Conservation (phyloP, 2,113 vertebrate genomes). For the Eupsittula cactorum region DNA sequence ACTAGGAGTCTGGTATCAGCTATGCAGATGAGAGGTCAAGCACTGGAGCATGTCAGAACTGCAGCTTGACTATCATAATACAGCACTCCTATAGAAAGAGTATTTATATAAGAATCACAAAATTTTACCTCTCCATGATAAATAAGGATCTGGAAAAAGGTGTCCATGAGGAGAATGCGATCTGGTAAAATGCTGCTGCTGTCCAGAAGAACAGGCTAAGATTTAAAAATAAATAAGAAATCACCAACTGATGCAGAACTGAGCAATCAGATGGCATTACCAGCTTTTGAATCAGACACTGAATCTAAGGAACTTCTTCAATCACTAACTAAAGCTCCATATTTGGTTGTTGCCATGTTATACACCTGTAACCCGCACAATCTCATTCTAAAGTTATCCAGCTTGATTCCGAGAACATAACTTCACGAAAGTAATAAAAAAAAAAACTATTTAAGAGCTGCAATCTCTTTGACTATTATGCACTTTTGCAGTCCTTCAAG, state of each 20-base stretch:
- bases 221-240: neutral
- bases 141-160: constrained; percentile 98
- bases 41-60: neutral
- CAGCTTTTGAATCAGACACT: neutral
- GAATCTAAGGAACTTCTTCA: neutral
- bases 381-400: constrained; percentile 6
- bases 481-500: neutral
- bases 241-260: neutral
- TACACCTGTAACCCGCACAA: neutral
- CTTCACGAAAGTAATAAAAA: constrained; percentile 17
- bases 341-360: neutral
- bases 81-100: neutral
- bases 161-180: constrained; percentile 97
- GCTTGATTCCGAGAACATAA: neutral
- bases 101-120: neutral
- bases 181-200: constrained; percentile 98
- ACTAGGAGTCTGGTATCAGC: neutral
- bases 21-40: neutral
- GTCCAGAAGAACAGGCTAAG: constrained; percentile 92
- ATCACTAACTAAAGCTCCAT: neutral
- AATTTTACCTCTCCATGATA: constrained; percentile 94
- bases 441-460: neutral
- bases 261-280: neutral
- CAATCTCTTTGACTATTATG: neutral
- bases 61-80: neutral